phyloP scores from a whole-genome alignment of 2,888 invertebrate genomes.

The Flabesymbios commensalis region DNA sequence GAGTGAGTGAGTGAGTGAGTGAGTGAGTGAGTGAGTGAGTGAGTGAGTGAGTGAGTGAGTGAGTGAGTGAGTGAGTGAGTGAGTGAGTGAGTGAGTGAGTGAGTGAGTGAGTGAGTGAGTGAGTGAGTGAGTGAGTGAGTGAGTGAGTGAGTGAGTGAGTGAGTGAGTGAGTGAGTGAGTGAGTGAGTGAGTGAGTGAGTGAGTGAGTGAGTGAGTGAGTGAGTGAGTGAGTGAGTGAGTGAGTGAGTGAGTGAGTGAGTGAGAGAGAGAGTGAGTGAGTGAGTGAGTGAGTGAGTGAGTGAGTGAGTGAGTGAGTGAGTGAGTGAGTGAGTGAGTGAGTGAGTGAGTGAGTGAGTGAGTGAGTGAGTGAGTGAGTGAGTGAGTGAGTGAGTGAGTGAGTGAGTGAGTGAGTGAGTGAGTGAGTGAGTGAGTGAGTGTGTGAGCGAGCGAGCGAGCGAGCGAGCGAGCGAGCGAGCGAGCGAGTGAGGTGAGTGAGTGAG shows the following conservation, averaged over 20 bases:
- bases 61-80: too few relatives aligned
- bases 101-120: not conserved
- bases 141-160: not conserved
- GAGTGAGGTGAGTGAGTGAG: too few relatives aligned
- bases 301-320: conserved; percentile 6
- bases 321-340: conserved; percentile 8
- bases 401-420: conserved; percentile 15
- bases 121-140: not conserved
- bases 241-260: conserved; percentile 3
- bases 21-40: too few relatives aligned
- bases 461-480: too few relatives aligned
- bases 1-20: too few relatives aligned
- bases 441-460: too few relatives aligned
- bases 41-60: too few relatives aligned
- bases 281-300: conserved; percentile 13
- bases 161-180: conserved; percentile 3
- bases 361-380: conserved; percentile 9
- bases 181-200: conserved; percentile 1
- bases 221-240: too few relatives aligned
- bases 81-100: too few relatives aligned
- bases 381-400: conserved; percentile 11
- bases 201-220: not conserved
- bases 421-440: conserved; percentile 10
- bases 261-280: conserved; percentile 8
- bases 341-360: conserved; percentile 7